Evolutionary conservation across 2,113 vertebrate genomes (phyloP).

Genomic region (Cettia cetti): DNA sequence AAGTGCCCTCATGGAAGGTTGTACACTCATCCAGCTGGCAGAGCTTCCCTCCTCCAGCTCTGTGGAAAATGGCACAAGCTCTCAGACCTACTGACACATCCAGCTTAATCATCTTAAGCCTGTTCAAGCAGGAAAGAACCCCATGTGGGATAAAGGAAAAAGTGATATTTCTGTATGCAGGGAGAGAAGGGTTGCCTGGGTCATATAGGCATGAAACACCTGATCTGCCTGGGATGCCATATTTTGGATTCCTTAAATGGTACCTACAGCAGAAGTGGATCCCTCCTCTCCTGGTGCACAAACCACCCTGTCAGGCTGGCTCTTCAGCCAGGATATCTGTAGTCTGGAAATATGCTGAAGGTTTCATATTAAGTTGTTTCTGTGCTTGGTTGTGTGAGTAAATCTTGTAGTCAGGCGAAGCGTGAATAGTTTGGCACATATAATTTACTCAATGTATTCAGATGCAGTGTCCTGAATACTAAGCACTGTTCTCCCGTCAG

Average conservation of each 20-base stretch:
- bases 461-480: not conserved
- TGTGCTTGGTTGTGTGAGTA: not conserved
- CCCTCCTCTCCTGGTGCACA: not conserved
- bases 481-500: not conserved
- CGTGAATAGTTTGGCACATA: not conserved
- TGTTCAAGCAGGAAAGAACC: not conserved
- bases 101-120: not conserved
- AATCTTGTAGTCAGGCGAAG: slow-evolving; percentile 2
- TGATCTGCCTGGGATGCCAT: not conserved
- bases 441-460: slow-evolving; percentile 34
- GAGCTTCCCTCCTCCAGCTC: not conserved
- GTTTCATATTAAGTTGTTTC: not conserved
- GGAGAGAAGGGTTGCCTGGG: not conserved
- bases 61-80: not conserved
- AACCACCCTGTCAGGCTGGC: not conserved
- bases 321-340: not conserved
- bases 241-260: not conserved
- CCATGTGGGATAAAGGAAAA: not conserved
- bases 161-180: not conserved
- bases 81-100: not conserved
- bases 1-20: fast-evolving
- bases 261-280: not conserved
- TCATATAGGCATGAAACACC: not conserved
- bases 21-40: not conserved
- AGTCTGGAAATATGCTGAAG: not conserved